These are phyloP conservation scores for Cheilosia soror DNA, from an alignment of 2,888 invertebrate species.

Conservation along the genomic window DNA sequence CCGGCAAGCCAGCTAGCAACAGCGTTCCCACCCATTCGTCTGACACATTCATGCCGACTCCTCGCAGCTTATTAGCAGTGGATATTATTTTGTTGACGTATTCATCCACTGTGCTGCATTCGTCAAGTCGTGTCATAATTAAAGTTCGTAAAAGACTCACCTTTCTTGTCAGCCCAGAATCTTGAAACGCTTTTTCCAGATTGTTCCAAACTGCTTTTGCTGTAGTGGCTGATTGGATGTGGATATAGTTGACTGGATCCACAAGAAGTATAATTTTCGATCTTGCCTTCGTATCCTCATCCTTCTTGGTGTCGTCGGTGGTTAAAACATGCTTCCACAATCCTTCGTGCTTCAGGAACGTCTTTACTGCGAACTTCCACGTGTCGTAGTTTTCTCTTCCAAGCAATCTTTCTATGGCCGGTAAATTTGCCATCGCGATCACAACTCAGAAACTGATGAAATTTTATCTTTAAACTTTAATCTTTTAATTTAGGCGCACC, in stretches of 20 bases:
- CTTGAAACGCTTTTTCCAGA: conserved; percentile 77
- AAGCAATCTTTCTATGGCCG: too few relatives aligned
- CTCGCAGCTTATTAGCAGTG: conserved; percentile 9
- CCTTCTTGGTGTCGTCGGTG: background rate
- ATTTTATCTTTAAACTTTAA: too few relatives aligned
- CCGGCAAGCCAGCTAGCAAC: conserved; percentile 48
- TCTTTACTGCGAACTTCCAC: too few relatives aligned
- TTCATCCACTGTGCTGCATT: conserved; percentile 16
- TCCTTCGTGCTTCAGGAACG: too few relatives aligned
- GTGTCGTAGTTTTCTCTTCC: too few relatives aligned
- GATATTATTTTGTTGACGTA: conserved; percentile 13
- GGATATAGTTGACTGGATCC: conserved; percentile 76
- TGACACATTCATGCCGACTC: conserved; percentile 36
- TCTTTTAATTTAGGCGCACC: too few relatives aligned
- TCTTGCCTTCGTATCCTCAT: conserved; percentile 37
- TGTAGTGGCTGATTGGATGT: conserved; percentile 75
- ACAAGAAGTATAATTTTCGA: conserved; percentile 48
- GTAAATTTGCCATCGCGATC: too few relatives aligned
- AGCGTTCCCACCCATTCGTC: conserved; percentile 61
- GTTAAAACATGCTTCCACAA: too few relatives aligned
- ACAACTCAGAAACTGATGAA: too few relatives aligned
- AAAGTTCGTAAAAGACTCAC: conserved; percentile 76
- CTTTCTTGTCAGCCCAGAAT: conserved; percentile 77
- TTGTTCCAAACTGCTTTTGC: conserved; percentile 78
- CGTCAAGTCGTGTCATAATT: background rate